Percentiles rank a stretch among this genome's conserved stretches.
These are phyloP conservation scores for Cydia fagiglandana DNA, from an alignment of 1,140 invertebrate genomes.

Conservation along the genomic window DNA sequence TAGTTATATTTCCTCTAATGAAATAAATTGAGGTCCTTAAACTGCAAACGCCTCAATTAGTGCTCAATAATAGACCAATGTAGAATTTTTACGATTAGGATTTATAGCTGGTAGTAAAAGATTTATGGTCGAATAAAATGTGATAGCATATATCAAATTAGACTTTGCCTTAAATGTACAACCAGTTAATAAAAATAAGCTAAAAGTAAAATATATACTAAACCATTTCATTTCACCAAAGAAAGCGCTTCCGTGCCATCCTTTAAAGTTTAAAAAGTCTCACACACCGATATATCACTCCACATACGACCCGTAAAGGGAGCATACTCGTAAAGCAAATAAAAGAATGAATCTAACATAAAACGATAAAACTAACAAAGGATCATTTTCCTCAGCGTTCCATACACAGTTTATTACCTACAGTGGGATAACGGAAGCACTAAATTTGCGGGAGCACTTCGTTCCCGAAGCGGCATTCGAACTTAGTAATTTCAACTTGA, in stretches of 20 bases:
- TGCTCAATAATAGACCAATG: no score
- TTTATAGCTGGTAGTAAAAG: no score
- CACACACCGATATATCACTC: neutral
- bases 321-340: constrained; percentile 5
- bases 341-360: constrained; percentile 8
- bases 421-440: neutral
- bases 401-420: no score
- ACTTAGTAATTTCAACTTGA: no score
- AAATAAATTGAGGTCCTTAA: no score
- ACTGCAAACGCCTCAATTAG: no score
- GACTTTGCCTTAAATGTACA: no score
- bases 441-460: constrained; percentile 2
- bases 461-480: neutral
- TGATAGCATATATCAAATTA: no score
- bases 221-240: neutral
- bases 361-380: constrained; percentile 19
- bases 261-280: neutral
- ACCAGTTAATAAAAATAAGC: no score
- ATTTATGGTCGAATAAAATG: no score
- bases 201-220: neutral
- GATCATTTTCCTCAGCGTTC: constrained; percentile 23
- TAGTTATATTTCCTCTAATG: no score
- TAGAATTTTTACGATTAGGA: no score
- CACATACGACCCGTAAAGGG: constrained; percentile 3
- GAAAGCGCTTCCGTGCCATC: neutral